Base-by-base conservation (phyloP, 2,888 invertebrate species). In the Lissocephala sabroskyi region DNA sequence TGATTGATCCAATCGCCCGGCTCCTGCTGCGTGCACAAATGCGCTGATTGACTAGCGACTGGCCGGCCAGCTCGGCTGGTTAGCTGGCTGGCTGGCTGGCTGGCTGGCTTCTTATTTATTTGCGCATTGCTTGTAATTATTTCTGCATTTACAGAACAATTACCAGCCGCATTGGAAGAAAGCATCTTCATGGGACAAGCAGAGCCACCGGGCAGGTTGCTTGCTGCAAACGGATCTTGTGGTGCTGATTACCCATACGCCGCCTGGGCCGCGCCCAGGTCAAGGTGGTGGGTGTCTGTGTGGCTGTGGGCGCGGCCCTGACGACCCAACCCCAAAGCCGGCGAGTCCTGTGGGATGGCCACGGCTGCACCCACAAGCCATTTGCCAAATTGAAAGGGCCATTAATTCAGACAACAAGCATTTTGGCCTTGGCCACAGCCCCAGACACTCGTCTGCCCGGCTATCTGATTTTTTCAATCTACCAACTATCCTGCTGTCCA, bases 111-210 rank as follows among this genome's bases (percentile, higher is more conserved):
- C 36, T 59, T 65, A 35, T 6, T 68, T 73, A 73, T 68, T 68
- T 64, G 59, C 70, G 74, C 70, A 64, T 64, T 74, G 70, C 74
- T 74, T 70, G 71, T 71, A 74, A 71, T 71, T 71, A 75, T 75
- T 75, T 64, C 60, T 75, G 73, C 64, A 66, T 73, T 75, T 71
- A 67, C 59, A 73, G 75, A 75, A 73, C 73, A 68, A 75, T 73
- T 73, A 73, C 75, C 75, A 59, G 57, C 71, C 74, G 70, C 71
- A 65, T 73, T 66, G 54, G 4, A 16, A 45, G 28, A 35, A 35
- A 42, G 44, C 30, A 30, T 3, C 30, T 23, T 7, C 23, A n/a
- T n/a, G n/a, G n/a, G 23, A 23, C 23, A 23, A 23, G 23, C n/a
- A n/a, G n/a, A n/a, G n/a, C n/a, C n/a, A n/a, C n/a, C n/a, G n/a